Evolutionary conservation across 2,113 vertebrate genomes (phyloP).

Genomic region (Salminus brasiliensis): DNA sequence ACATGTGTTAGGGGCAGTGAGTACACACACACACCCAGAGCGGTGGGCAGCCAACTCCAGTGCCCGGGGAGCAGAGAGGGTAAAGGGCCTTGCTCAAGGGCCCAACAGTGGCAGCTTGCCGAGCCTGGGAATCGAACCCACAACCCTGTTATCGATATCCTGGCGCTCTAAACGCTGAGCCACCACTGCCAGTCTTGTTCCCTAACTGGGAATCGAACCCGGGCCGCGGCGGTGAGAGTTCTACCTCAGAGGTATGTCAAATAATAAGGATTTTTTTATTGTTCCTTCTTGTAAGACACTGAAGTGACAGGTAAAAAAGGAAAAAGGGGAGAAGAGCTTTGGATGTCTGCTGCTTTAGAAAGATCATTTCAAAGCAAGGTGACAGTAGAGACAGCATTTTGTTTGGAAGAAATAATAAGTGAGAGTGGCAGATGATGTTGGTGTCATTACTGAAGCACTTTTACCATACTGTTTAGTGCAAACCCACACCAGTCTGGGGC

Average conservation of each 20-base stretch:
- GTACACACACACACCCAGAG: too few relatives aligned
- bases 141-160: too few relatives aligned
- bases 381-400: neutral
- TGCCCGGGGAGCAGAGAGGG: neutral
- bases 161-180: too few relatives aligned
- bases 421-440: neutral
- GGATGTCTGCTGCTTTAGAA: neutral
- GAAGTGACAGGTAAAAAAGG: neutral
- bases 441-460: neutral
- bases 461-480: neutral
- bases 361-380: neutral
- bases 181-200: too few relatives aligned
- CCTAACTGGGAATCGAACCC: constrained; percentile 62
- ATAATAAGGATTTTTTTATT: too few relatives aligned
- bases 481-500: neutral
- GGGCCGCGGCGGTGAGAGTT: constrained; percentile 62
- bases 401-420: neutral
- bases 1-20: too few relatives aligned
- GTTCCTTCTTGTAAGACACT: too few relatives aligned
- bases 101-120: too few relatives aligned
- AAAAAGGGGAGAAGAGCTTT: neutral
- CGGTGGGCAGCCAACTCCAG: too few relatives aligned
- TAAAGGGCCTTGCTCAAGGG: too few relatives aligned
- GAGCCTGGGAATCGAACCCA: too few relatives aligned
- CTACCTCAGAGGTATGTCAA: too few relatives aligned